These are phyloP conservation scores for Herminia tarsipennalis DNA, from an alignment of 2,888 invertebrate species.

Conservation along the genomic window DNA sequence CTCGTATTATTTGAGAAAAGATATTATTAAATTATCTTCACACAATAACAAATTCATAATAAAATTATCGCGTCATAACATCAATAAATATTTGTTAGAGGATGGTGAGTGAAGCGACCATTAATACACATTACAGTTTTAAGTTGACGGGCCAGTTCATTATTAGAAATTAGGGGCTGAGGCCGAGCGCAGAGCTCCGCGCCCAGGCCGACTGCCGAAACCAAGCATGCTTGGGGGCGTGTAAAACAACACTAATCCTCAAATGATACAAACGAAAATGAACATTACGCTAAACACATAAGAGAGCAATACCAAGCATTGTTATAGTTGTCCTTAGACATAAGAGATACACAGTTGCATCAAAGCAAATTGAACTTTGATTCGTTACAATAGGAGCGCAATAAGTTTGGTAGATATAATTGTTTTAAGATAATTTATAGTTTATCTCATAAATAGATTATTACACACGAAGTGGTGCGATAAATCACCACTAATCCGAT, in stretches of 20 bases:
- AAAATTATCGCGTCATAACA: constrained; percentile 17
- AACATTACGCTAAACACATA: neutral
- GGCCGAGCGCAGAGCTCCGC: constrained; percentile 17
- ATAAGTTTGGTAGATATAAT: neutral
- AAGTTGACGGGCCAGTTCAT: constrained; percentile 62
- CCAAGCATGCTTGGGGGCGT: constrained; percentile 33
- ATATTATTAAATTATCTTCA: constrained; percentile 10
- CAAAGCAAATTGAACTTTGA: constrained; percentile 26
- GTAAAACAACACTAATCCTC: constrained; percentile 9
- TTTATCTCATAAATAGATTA: constrained; percentile 78
- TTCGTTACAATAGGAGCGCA: constrained; percentile 4
- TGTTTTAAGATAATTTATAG: constrained; percentile 72
- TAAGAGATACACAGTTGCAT: neutral
- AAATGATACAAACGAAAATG: neutral
- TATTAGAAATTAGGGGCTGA: constrained; percentile 61
- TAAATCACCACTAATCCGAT: constrained; percentile 74
- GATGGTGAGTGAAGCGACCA: constrained; percentile 50
- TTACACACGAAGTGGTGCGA: constrained; percentile 68
- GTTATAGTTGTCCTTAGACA: neutral
- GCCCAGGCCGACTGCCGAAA: constrained; percentile 20
- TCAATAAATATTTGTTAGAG: constrained; percentile 31
- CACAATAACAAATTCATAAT: constrained; percentile 11
- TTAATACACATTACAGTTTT: constrained; percentile 60
- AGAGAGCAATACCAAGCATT: neutral
- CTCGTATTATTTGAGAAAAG: too few species aligned